A percentile compares a stretch with the other conserved stretches of the same genome.
These are phyloP conservation scores for Linhomoeus sp. DNA, from an alignment of 2,888 invertebrate species.

Conservation along the genomic window DNA sequence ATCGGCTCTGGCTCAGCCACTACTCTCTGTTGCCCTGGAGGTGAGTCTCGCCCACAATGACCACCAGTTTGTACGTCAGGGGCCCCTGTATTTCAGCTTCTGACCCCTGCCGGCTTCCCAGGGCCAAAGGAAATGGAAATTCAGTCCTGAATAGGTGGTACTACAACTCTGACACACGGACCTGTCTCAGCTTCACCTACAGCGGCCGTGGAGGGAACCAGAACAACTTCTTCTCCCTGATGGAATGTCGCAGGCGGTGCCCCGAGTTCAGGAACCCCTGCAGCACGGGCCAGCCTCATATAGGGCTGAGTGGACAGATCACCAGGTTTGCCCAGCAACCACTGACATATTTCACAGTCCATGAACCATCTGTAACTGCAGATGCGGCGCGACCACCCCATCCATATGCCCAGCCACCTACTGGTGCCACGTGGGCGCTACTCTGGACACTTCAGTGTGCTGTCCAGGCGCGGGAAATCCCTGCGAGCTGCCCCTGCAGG, in stretches of 20 bases:
- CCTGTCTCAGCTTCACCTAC: constrained; percentile 10
- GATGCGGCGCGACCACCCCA: constrained; percentile 8
- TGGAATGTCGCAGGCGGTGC: constrained; percentile 6
- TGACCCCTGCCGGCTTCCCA: constrained; percentile 22
- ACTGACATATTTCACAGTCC: too few relatives aligned
- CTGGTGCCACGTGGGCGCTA: constrained; percentile 21
- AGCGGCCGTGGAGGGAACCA: constrained; percentile 8
- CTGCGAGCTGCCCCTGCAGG: constrained; percentile 6
- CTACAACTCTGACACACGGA: constrained; percentile 11
- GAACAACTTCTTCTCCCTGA: constrained; percentile 9
- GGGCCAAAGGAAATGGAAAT: constrained; percentile 22
- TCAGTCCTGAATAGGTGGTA: constrained; percentile 21
- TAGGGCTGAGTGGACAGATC: constrained; percentile 5
- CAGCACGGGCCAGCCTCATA: constrained; percentile 8
- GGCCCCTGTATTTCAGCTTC: constrained; percentile 14
- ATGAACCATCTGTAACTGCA: too few relatives aligned
- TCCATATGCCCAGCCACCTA: constrained; percentile 12
- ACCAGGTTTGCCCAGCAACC: too few relatives aligned
- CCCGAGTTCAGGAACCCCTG: constrained; percentile 7
- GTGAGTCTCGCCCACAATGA: too few relatives aligned
- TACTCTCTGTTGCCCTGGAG: constrained; percentile 7
- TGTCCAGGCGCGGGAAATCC: constrained; percentile 4
- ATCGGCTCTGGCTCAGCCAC: constrained; percentile 1
- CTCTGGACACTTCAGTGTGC: constrained; percentile 9
- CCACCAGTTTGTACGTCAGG: too few relatives aligned